These are phyloP conservation scores for Protobothrops mucrosquamatus DNA, from an alignment of 2,113 vertebrate genomes.

Conservation along the genomic window DNA sequence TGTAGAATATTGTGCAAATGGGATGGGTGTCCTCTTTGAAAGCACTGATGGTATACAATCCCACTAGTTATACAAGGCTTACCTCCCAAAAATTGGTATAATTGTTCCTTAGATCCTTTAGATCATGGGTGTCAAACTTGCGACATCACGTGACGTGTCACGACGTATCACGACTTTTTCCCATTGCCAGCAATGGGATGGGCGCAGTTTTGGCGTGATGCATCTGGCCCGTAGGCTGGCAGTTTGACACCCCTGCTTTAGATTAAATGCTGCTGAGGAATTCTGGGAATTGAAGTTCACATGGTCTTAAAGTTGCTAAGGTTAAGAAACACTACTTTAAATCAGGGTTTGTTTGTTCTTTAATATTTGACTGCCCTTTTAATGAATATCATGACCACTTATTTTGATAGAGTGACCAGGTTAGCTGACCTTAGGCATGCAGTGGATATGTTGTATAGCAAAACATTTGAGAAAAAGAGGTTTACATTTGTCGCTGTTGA, in stretches of 20 bases:
- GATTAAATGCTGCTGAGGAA: neutral
- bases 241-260: neutral
- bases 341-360: neutral
- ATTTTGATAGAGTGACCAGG: neutral
- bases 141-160: too few relatives aligned
- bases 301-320: neutral
- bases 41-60: neutral
- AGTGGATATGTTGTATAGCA: neutral
- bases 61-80: neutral
- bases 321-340: neutral
- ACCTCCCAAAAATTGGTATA: neutral
- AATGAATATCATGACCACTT: neutral
- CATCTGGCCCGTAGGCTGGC: too few relatives aligned
- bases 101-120: neutral
- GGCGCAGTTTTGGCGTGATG: too few relatives aligned
- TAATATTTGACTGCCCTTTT: neutral
- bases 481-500: neutral
- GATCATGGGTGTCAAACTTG: neutral
- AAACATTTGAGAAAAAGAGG: neutral
- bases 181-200: too few relatives aligned
- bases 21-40: neutral
- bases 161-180: fast-evolving
- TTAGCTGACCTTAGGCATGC: neutral
- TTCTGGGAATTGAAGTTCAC: neutral
- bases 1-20: neutral